Evolutionary conservation across 2,113 vertebrate species (phyloP), one percentile per base, ranked within the genome.

Genomic region (Laterallus jamaicensis): DNA sequence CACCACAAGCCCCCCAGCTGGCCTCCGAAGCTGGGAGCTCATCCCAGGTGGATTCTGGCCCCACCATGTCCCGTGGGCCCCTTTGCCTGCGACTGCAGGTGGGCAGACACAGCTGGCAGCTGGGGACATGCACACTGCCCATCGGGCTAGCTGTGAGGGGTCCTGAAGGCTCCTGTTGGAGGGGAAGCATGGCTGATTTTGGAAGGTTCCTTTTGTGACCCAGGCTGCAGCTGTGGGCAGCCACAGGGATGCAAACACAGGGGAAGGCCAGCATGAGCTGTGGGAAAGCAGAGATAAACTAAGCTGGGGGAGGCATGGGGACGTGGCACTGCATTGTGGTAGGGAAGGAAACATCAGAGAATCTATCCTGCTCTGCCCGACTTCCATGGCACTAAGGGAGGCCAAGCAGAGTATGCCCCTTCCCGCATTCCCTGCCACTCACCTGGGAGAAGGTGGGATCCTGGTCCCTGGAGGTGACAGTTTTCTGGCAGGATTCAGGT

Each of bases 341-440:
- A 5, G n/a, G 56, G 63, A 25, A 8, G 9, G 16, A 40, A 70
- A 42, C 0, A 0, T 28, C 55, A 50, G 5, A 1, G 0, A 39
- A 35, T 29, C 19, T 6, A 21, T 28, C 24, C 37, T 10, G 35
- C 50, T 26, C 52, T 29, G 56, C 68, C 44, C 3, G 0, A 5
- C 37, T 35, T 26, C 50, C 63, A 14, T 0, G 1, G 74, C 42
- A 55, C 63, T 12, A 2, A 49, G 49, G 49, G 49, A 49, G 49
- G 49, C 49, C 49, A 49, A 47, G 44, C 26, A 3, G 6, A 47
- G 10, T 32, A 42, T 17, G 21, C 26, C 40, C 50, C 47, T 26
- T 15, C 31, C 15, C 9, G 0, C 2, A 0, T 6, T 10, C 47
- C 1, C 0, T 49, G 50, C 59, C 4, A 2, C 55, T 91, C 60